Evolutionary conservation across 2,888 invertebrate genomes (phyloP).

Genomic region (Drosophila nigritarsus): DNA sequence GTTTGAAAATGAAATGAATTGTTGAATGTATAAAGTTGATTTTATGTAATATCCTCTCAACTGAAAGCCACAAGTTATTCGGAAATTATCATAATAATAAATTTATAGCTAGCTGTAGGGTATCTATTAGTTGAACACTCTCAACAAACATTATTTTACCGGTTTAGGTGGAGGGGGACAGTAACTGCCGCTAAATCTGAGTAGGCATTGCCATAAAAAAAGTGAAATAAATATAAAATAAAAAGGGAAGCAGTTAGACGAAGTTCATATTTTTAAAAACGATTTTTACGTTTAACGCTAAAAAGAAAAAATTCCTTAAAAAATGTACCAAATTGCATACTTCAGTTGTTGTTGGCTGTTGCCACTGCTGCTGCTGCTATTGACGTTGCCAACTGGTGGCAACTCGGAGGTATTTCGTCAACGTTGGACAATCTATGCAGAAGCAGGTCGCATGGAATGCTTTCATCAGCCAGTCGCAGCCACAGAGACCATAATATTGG

Average conservation of each 20-base stretch:
- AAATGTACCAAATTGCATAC: conserved; percentile 56
- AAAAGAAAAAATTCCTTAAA: background rate
- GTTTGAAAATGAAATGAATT: background rate
- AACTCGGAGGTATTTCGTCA: conserved; percentile 70
- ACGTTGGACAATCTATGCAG: conserved; percentile 88
- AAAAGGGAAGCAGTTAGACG: background rate
- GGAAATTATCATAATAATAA: too few species aligned
- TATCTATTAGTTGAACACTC: background rate
- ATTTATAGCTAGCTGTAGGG: background rate
- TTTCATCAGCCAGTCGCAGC: conserved; percentile 88
- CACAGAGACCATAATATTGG: conserved; percentile 90
- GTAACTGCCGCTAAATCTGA: conserved; percentile 28
- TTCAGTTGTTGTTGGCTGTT: conserved; percentile 6
- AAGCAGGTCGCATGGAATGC: conserved; percentile 90
- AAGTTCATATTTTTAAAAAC: conserved; percentile 33
- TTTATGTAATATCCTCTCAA: fast-evolving
- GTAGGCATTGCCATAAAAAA: conserved; percentile 34
- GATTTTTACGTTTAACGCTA: conserved; percentile 17
- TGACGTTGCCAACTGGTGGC: conserved; percentile 22
- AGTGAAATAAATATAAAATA: background rate
- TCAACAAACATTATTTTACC: background rate
- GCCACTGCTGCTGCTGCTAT: conserved; percentile 4
- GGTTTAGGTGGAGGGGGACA: conserved; percentile 7
- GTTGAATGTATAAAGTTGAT: background rate
- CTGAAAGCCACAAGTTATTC: background rate